phyloP scores from a whole-genome alignment of 1,140 invertebrate species.

The Diabrotica undecimpunctata region DNA sequence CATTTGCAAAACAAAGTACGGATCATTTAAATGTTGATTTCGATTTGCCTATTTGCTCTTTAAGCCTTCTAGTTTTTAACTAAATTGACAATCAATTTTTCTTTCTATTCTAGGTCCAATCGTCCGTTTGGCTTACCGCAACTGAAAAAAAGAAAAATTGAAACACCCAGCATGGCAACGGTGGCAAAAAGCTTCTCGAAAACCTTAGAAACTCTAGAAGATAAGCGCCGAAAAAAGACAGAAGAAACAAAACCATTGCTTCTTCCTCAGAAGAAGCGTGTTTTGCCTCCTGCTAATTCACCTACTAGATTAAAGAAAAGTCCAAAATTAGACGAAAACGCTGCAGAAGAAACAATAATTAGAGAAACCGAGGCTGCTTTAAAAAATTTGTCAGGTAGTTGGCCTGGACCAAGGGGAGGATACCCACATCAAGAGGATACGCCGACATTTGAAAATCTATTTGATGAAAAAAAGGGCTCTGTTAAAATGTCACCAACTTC shows the following conservation, averaged over 20 bases:
- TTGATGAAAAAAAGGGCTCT: slow-evolving; percentile 72
- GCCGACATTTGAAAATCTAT: slow-evolving; percentile 78
- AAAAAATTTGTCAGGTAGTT: slow-evolving; percentile 77
- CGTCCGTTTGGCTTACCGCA: slow-evolving; percentile 46
- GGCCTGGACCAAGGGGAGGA: slow-evolving; percentile 64
- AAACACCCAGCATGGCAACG: slow-evolving; percentile 39
- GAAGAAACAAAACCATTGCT: slow-evolving; percentile 49
- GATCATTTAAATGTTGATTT: no score
- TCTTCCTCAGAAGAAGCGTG: slow-evolving; percentile 62
- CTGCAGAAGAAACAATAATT: slow-evolving; percentile 75
- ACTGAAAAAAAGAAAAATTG: slow-evolving; percentile 56
- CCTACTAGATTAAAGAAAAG: slow-evolving; percentile 54
- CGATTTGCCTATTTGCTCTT: no score
- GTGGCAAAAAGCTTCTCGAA: slow-evolving; percentile 45
- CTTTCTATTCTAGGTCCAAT: slow-evolving; percentile 42
- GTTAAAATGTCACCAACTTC: slow-evolving; percentile 63
- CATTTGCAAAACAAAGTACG: no score
- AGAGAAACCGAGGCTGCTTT: slow-evolving; percentile 81
- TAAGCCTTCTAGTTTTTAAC: no score
- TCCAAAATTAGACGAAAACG: slow-evolving; percentile 50
- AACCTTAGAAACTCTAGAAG: slow-evolving; percentile 44
- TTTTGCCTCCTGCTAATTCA: slow-evolving; percentile 47
- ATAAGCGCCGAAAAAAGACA: slow-evolving; percentile 53
- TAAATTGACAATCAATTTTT: neutral
- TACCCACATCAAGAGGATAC: slow-evolving; percentile 70